A percentile compares a stretch with the other conserved stretches of the same genome.
Conservation (phyloP, 2,797 vertebrate species). For the Ambastaia sidthimunki region DNA sequence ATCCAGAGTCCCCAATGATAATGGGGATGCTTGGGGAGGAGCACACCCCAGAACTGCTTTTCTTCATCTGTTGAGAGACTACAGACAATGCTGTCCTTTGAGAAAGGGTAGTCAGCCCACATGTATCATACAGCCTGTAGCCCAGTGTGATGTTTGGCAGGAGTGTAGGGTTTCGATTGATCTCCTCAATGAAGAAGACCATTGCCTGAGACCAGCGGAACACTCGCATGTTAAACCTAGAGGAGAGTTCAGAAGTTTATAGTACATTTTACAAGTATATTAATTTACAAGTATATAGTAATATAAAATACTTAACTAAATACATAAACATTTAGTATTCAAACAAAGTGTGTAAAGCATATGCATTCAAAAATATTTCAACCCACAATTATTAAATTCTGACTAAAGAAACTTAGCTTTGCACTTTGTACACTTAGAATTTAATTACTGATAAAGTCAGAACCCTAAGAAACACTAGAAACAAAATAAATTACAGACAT, state of each 20-base stretch:
- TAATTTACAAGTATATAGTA: background rate
- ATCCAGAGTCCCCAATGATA: conserved; percentile 69
- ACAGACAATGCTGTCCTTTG: conserved; percentile 62
- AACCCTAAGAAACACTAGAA: no score
- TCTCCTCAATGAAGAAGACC: conserved; percentile 69
- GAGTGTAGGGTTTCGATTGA: conserved; percentile 63
- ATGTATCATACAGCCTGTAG: conserved; percentile 69
- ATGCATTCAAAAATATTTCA: no score
- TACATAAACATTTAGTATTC: no score
- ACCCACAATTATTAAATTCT: no score
- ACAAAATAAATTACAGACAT: no score
- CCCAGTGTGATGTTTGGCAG: conserved; percentile 70
- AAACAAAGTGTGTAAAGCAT: no score
- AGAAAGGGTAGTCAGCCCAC: conserved; percentile 63
- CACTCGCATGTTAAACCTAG: conserved; percentile 64
- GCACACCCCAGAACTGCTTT: conserved; percentile 47
- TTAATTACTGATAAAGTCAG: no score
- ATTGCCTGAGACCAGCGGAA: conserved; percentile 69
- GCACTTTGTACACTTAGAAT: no score
- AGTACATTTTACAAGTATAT: background rate
- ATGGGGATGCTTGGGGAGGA: conserved; percentile 60
- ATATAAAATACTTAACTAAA: background rate
- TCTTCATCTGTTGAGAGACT: conserved; percentile 59
- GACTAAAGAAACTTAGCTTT: no score
- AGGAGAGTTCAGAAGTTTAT: background rate